Evolutionary conservation across 2,888 invertebrate genomes (phyloP).

Genomic region (Teleiodes luculella): DNA sequence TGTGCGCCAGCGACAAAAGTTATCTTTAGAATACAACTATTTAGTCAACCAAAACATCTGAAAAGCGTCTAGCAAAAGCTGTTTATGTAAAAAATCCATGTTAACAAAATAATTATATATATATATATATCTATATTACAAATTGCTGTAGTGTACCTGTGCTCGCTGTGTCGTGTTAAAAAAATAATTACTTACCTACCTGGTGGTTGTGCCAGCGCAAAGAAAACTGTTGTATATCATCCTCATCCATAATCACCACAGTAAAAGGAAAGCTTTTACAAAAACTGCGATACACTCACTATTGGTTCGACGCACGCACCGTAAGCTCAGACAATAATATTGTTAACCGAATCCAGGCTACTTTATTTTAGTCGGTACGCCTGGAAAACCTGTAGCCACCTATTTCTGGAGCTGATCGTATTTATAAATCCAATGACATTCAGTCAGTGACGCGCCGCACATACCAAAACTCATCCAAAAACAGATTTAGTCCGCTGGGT

Average conservation of each 20-base stretch:
- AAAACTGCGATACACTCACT: slow-evolving; percentile 53
- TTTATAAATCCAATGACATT: slow-evolving; percentile 80
- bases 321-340: slow-evolving; percentile 69
- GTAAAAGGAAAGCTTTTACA: slow-evolving; percentile 45
- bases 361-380: slow-evolving; percentile 78
- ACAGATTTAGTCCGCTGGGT: slow-evolving; percentile 72
- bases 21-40: too few relatives aligned
- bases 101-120: too few relatives aligned
- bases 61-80: neutral
- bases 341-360: slow-evolving; percentile 78
- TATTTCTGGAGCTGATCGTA: slow-evolving; percentile 80
- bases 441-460: slow-evolving; percentile 73
- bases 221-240: slow-evolving; percentile 87
- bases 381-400: slow-evolving; percentile 80
- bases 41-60: too few relatives aligned
- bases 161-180: slow-evolving; percentile 48
- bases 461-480: slow-evolving; percentile 79
- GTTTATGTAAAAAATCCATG: neutral
- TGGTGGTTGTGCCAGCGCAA: slow-evolving; percentile 92
- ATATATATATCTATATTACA: neutral
- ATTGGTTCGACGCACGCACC: slow-evolving; percentile 47
- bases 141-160: slow-evolving; percentile 37
- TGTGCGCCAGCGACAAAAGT: too few relatives aligned
- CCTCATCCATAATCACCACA: slow-evolving; percentile 72
- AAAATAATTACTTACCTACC: slow-evolving; percentile 77